Evolutionary conservation across 2,797 vertebrate genomes (phyloP), one percentile per base, ranked within the genome.

Genomic region (Hafferia zeledoni): DNA sequence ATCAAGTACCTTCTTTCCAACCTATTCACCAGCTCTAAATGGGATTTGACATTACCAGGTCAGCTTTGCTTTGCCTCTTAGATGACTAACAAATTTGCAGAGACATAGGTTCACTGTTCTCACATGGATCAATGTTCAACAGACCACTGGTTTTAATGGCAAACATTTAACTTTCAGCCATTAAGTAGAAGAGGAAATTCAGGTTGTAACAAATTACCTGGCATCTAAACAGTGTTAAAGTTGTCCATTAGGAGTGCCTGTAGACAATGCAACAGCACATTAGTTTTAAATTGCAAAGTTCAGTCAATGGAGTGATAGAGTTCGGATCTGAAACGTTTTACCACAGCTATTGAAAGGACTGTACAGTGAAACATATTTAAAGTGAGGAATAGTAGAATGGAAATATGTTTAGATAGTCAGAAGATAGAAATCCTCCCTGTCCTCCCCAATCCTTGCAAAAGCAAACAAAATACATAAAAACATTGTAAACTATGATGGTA

Each of bases 1-100:
- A 96, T 95, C 94, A 96, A 96, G 89, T 81, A 95, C 60, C 80
- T 96, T 92, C 76, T 89, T 88, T 97, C 89, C 92, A 97, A 72
- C 86, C 88, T 91, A 86, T 95, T 97, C 85, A 31, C 94, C 56
- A 89, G 50, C 75, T 96, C 79, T 97, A 97, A 98, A 97, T 97
- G 94, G 94, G 89, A 96, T 97, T 96, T 97, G 97, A 98, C 97
- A 93, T 97, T 97, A 97, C 5, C 18, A 97, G 97, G 97, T 98
- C 98, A 97, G 81, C 77, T 81, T 89, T 96, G 93, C 95, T 96
- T 96, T 97, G 89, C 92, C 94, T 98, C 94, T 75, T 47, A 97
- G 95, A 96, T 96, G 97, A 96, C 97, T 97, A 96, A 98, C 95
- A 98, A 96, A 98, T 98, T 97, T 97, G 83, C 47, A 28, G 96